Evolutionary conservation across 2,888 invertebrate genomes (phyloP), one percentile per base, ranked within the genome.

Genomic region (Ecliptopera silaceata): DNA sequence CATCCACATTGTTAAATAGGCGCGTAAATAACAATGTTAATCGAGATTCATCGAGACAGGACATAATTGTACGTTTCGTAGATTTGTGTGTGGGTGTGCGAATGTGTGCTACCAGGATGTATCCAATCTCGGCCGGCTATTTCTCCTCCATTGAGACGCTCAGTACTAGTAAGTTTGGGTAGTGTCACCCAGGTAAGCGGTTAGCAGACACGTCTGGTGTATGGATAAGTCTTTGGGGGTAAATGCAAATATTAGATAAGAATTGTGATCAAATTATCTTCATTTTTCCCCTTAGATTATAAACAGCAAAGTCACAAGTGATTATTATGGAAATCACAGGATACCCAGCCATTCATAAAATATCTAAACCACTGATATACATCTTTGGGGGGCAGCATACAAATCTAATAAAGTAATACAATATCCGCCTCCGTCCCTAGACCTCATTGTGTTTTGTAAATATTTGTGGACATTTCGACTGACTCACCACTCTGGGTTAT

Each of bases 391-490:
- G 61, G 50, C 34, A 42, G 46, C 46, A 56, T 46, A 51, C 56
- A 60, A 56, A 63, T 63, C 58, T 39, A 61, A 64, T 64, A 63
- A 56, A 63, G 63, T 60, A 64, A 66, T 63, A 66, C 63, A 63
- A 64, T 64, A 66, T 64, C 64, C 64, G 64, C 49, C 50, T 34
- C 54, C 54, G 56, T 56, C 38, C 46, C 51, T 43, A 57, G 54
- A 55, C 63, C 58, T 61, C 63, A 56, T 64, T 58, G 64, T 63
- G 54, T 50, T 53, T 26, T 39, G 60, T 61, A 63, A 66, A 66
- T 63, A 66, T 66, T 65, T 71, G 77, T 75, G 70, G 73, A 72
- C 70, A 67, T 74, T 65, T 61, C 74, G 70, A 64, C 72, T 75
- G 76, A 76, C 68, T 76, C 75, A 70, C 66, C 64, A 36, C 51